A percentile compares a stretch with the other conserved stretches of the same genome.
These are phyloP conservation scores for Brachypteracias leptosomus DNA, from an alignment of 2,113 vertebrate species.

Conservation along the genomic window DNA sequence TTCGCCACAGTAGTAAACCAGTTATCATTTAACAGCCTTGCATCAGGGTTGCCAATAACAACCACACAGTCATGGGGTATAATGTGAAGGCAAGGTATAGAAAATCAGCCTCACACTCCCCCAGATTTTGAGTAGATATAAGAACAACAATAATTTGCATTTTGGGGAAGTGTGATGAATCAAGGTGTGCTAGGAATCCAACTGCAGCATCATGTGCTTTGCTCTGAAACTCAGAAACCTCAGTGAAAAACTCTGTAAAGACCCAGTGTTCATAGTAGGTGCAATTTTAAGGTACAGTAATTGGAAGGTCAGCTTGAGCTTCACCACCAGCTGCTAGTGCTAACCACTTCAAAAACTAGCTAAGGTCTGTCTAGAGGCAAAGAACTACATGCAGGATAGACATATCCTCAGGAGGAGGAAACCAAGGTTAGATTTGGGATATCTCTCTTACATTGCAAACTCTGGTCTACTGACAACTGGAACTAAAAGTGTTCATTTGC, in stretches of 20 bases:
- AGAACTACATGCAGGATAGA: rapidly evolving
- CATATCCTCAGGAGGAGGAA: not conserved
- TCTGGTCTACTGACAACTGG: not conserved
- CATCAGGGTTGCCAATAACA: not conserved
- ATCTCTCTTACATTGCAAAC: rapidly evolving
- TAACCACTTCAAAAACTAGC: not conserved
- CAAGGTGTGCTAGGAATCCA: rapidly evolving
- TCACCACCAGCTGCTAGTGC: not conserved
- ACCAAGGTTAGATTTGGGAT: not conserved
- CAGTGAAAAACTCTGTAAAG: not conserved
- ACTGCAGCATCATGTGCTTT: rapidly evolving
- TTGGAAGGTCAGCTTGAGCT: not conserved
- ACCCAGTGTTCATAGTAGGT: not conserved
- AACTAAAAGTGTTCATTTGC: not conserved
- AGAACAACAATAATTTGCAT: not conserved
- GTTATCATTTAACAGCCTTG: not conserved
- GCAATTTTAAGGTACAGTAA: not conserved
- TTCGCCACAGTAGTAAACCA: not conserved
- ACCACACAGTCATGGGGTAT: not conserved
- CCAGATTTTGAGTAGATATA: not conserved
- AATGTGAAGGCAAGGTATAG: not conserved
- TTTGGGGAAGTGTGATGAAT: not conserved
- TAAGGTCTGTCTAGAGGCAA: not conserved
- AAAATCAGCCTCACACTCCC: not conserved
- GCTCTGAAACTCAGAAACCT: not conserved